phyloP scores from a whole-genome alignment of 2,113 vertebrate species.

The Lophotis ruficrista region DNA sequence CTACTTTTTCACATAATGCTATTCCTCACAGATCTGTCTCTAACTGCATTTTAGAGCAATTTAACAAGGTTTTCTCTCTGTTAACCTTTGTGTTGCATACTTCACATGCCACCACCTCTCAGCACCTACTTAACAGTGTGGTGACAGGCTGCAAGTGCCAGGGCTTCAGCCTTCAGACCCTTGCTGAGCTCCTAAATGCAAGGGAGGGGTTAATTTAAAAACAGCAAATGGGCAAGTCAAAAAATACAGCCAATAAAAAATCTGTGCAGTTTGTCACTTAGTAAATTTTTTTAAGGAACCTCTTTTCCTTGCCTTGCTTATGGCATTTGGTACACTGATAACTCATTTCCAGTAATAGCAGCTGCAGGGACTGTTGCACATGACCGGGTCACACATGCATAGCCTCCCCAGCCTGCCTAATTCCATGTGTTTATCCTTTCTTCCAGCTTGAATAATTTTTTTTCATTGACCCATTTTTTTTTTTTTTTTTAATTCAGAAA shows the following conservation, averaged over 20 bases:
- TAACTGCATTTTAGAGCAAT: neutral
- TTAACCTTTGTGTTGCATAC: neutral
- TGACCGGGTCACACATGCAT: fast-evolving
- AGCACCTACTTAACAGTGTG: neutral
- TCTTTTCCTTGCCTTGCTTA: neutral
- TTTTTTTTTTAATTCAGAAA: neutral
- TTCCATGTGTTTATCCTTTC: neutral
- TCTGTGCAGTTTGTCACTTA: neutral
- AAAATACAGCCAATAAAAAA: neutral
- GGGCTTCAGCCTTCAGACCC: neutral
- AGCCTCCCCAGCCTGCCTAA: neutral
- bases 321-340: neutral
- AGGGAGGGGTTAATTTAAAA: neutral
- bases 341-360: neutral
- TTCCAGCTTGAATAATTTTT: neutral
- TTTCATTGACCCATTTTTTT: neutral
- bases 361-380: neutral
- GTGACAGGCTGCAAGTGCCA: neutral
- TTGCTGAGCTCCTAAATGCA: neutral
- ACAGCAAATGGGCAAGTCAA: neutral
- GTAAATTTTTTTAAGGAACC: neutral
- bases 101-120: neutral
- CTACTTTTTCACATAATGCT: neutral
- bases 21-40: neutral
- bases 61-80: neutral